Evolutionary conservation across 2,797 vertebrate genomes (phyloP).

Genomic region (Sebastes steindachneri): DNA sequence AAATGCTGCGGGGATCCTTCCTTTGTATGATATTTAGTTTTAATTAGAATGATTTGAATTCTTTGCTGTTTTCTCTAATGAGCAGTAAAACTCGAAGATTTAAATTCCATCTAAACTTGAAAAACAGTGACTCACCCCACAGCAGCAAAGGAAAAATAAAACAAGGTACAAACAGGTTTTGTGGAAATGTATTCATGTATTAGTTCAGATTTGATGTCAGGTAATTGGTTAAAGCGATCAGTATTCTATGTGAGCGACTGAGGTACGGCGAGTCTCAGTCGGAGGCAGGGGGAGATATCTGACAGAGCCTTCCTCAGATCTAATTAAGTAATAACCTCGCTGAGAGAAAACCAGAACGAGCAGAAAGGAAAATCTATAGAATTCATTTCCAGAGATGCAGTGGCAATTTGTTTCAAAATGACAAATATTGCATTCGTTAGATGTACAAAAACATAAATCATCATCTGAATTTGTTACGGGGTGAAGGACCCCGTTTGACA

Average conservation of each 20-base stretch:
- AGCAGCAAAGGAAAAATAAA: not conserved
- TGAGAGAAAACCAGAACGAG: constrained; percentile 52
- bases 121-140: not conserved
- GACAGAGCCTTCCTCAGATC: constrained; percentile 41
- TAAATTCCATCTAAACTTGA: not conserved
- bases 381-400: constrained; percentile 65
- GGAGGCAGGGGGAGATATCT: constrained; percentile 33
- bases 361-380: constrained; percentile 66
- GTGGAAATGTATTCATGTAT: constrained; percentile 23
- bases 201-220: constrained; percentile 37
- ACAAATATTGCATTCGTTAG: constrained; percentile 55
- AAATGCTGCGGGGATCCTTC: not conserved
- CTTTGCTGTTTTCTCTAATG: not conserved
- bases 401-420: constrained; percentile 67
- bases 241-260: constrained; percentile 25
- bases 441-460: constrained; percentile 59
- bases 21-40: constrained; percentile 1
- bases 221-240: constrained; percentile 59
- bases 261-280: constrained; percentile 24
- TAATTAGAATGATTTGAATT: constrained; percentile 18
- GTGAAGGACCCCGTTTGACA: constrained; percentile 30
- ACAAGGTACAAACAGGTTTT: constrained; percentile 5
- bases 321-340: constrained; percentile 72
- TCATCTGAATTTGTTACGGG: constrained; percentile 20
- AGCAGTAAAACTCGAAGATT: not conserved